Evolutionary conservation across 2,113 vertebrate species (phyloP), one percentile per base, ranked within the genome.

Genomic region (Dasyprocta punctata): DNA sequence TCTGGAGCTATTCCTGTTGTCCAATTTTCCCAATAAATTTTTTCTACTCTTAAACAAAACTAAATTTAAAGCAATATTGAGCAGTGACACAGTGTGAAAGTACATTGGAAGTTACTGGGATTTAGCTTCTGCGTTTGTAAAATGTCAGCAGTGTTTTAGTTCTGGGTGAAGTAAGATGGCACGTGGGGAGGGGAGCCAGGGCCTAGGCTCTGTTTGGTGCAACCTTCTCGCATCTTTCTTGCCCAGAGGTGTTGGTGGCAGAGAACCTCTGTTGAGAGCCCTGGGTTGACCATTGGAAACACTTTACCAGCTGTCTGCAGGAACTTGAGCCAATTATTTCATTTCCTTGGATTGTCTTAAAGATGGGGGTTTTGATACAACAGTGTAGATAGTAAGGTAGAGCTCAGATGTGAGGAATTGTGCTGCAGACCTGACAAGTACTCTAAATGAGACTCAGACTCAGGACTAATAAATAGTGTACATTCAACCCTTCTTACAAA

Each of bases 281-380:
- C 30, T 65, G 63, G 33, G 28, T 2, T 33, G 61, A 63, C 9
- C 54, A 33, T 1, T 12, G 61, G 61, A 33, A 11, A 13, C 1
- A 24, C 36, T 67, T 86, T 92, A 94, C 60, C 88, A 38, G 86
- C 69, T 86, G 38, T 41, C 52, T 82, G 60, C 9, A 60, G 94
- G 13, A 92, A 60, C 56, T 81, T 52, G 75, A 86, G 49, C 58
- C 85, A 54, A 65, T 75, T 11, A n/a, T 90, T 97, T 87, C 8
- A 67, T 89, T 85, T 38, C 56, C 28, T 77, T 92, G 61, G 49
- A 41, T 86, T 86, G 24, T 67, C 86, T 93, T 93, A 67, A 80
- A 85, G n/a, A 58, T 84, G 38, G 82, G 75, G 9, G 13, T 87
- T 94, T 88, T 90, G 69, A 96, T 26, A 52, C 63, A 90, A 78